These are phyloP conservation scores for Eristalis arbustorum DNA, from an alignment of 2,888 invertebrate genomes.

Conservation along the genomic window DNA sequence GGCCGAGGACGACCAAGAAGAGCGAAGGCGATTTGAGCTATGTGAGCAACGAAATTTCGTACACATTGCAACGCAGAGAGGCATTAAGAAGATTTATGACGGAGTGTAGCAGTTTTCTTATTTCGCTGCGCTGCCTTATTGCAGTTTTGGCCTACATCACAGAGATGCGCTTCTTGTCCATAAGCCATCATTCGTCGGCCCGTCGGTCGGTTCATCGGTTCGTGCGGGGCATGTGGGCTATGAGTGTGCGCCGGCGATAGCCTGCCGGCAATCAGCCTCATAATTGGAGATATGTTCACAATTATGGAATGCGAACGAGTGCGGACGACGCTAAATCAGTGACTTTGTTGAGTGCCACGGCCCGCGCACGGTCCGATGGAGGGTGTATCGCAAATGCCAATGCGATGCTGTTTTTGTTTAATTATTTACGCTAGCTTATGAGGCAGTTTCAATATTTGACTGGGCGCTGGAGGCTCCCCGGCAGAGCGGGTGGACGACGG, in stretches of 20 bases:
- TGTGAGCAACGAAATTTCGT: conserved; percentile 64
- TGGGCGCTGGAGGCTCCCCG: neutral
- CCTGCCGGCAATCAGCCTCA: conserved; percentile 61
- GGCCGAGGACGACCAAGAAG: neutral
- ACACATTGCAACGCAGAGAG: conserved; percentile 56
- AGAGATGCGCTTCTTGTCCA: conserved; percentile 64
- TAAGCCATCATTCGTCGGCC: conserved; percentile 50
- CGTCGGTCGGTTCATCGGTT: conserved; percentile 24
- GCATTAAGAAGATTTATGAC: conserved; percentile 68
- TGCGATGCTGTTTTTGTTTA: conserved; percentile 11
- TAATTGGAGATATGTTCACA: conserved; percentile 70
- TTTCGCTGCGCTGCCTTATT: conserved; percentile 60
- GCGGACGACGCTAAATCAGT: conserved; percentile 67
- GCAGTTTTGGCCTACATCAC: conserved; percentile 67
- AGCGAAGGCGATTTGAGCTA: conserved; percentile 53
- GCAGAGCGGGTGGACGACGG: conserved; percentile 30
- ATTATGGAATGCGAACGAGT: conserved; percentile 65
- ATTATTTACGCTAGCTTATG: conserved; percentile 64
- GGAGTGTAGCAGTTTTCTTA: conserved; percentile 62
- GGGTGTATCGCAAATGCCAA: neutral
- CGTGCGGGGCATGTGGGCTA: conserved; percentile 32
- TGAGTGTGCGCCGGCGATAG: conserved; percentile 50
- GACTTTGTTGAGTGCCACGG: conserved; percentile 54
- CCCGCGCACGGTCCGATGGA: neutral
- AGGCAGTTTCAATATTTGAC: conserved; percentile 60